Evolutionary conservation across 2,797 vertebrate species (phyloP), one percentile per base, ranked within the genome.

Genomic region (Syndactyla subalaris): DNA sequence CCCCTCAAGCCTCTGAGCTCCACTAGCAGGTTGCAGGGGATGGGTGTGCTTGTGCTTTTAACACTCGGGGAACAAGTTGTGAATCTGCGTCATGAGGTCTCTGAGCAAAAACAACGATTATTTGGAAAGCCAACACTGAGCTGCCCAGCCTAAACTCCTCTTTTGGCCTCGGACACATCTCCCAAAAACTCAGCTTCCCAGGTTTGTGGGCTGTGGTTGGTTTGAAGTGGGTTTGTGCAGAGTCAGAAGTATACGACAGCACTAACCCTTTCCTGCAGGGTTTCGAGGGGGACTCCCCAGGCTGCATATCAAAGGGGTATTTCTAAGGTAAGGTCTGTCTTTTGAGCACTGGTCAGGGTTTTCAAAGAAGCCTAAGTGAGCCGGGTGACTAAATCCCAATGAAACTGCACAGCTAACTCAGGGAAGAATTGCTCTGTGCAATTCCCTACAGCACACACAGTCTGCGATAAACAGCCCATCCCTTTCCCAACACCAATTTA

Each of bases 261-360:
- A 65, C 93, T 83, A 95, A 92, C 84, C 83, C 79, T 63, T 94
- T 93, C 94, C 95, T 92, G 62, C 68, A 87, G 61, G 82, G 74
- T 92, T 96, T 96, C 95, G 95, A 93, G 97, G 89, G 85, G 96
- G 92, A 93, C 95, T 96, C 93, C 97, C 84, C 86, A 96, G 88
- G 62, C 85, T 91, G 81, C 52, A 71, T 88, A 94, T 95, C 92
- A 96, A 96, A 97, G 81, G 74, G 78, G 55, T 65, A 34, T 91
- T 89, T 86, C 93, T 91, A 93, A 93, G 73, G 89, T 49, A 58
- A 85, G 77, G 38, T 43, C 61, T 79, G 41, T 6, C 78, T 90
- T 87, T 54, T 46, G 80, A 87, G 85, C 30, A 26, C 24, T 74
- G 70, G 77, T 57, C 88, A 81, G 75, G 65, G 66, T 79, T 95